Conservation (phyloP, 2,113 vertebrate genomes). For the Anser brachyrhynchus region DNA sequence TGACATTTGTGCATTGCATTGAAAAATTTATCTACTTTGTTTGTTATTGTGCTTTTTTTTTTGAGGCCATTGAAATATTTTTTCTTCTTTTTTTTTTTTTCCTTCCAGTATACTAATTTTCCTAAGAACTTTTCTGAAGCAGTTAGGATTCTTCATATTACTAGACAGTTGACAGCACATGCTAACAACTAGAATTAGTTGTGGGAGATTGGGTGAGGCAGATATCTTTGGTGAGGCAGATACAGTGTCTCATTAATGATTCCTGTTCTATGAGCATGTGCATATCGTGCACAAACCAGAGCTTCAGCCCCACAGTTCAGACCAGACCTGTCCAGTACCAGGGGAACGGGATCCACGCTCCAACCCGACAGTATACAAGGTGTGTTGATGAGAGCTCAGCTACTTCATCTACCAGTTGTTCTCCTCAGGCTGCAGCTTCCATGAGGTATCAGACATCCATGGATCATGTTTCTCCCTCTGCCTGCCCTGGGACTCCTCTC, state of each 20-base stretch:
- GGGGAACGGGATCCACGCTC: neutral
- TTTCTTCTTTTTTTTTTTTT: no score
- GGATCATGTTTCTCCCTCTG: neutral
- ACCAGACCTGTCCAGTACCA: neutral
- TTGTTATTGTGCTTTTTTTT: neutral
- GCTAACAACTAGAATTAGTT: neutral
- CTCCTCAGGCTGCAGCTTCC: neutral
- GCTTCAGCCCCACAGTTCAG: neutral
- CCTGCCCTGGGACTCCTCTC: neutral
- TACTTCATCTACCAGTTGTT: neutral
- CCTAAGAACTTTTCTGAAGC: neutral
- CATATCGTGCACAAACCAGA: rapidly evolving
- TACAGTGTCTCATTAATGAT: rapidly evolving
- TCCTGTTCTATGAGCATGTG: rapidly evolving
- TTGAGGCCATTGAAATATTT: neutral
- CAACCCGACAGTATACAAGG: rapidly evolving
- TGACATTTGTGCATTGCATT: neutral
- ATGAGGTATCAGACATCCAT: neutral
- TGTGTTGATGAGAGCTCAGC: neutral
- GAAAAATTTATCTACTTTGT: neutral
- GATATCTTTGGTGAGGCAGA: neutral
- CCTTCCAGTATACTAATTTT: neutral
- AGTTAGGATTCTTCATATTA: neutral
- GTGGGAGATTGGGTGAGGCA: neutral
- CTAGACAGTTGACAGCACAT: neutral